Base-by-base conservation (phyloP, 2,888 invertebrate genomes). In the Magallana nippona region DNA sequence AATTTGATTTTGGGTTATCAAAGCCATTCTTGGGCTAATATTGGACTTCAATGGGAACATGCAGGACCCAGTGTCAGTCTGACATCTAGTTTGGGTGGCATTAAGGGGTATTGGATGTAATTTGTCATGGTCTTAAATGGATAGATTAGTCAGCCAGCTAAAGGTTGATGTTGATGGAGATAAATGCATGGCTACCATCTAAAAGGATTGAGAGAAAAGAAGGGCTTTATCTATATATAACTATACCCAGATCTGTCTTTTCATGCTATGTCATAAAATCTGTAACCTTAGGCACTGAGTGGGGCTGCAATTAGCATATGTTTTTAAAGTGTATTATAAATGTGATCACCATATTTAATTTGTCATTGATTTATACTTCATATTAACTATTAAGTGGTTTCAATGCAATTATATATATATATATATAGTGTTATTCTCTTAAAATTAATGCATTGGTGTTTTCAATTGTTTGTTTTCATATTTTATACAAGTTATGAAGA, bases 1-100 rank as follows among this genome's bases (percentile, higher is more conserved):
- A 71, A 27, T 71, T 71, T 22, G 71, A 71, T 71, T 71, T 71
- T 15, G 27, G 71, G 71, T 27, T 71, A 71, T 71, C 71, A 71
- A 71, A 71, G 32, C 71, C 22, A 27, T 71, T 71, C 32, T 71
- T 71, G 32, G 71, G 71, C 71, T 71, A 71, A 19, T 71, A 71
- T 71, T 71, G 71, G 17, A 71, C 71, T 71, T 71, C 22, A 71
- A 71, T 71, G 71, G 71, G 32, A 27, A 71, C 71, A 71, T 22
- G 27, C 5, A 32, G 32, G 71, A 71, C 71, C 22, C 2, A 2
- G 22, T 63, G 60, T 63, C 22, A 71, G 71, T 32, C 32, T 71
- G 71, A 71, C 71, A 71, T 71, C 32, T 13, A 5, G 11, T 1
- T 71, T 22, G 71, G 71, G 71, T 71, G 71, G 71, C 71, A 71